Evolutionary conservation across 1,140 invertebrate species (phyloP), one percentile per base, ranked within the genome.

Genomic region (Grapholita molesta): DNA sequence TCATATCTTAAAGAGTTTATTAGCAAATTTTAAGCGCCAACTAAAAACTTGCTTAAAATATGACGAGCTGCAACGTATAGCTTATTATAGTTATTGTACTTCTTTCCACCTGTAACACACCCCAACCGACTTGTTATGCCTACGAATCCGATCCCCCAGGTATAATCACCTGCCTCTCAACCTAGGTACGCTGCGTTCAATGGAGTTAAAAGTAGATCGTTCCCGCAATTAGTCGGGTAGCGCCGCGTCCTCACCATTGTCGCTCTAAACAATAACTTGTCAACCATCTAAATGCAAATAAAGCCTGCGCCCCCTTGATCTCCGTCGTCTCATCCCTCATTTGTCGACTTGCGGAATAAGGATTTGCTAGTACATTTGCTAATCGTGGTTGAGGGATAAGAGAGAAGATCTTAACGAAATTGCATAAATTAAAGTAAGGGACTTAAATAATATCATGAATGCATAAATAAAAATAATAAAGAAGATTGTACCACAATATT

Each of bases 241-340:
- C 69, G 68, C 69, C 71, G 67, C 65, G 23, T 32, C 30, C 71
- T 72, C 57, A 35, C 70, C 70, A 73, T 79, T 78, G 73, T 76
- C 71, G 48, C 74, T 66, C 74, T 74, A 70, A 70, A 84, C 80
- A 82, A 85, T 86, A 83, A 86, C 82, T 88, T 83, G 83, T 84
- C 80, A 74, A 70, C 73, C 78, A 84, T 86, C 80, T 87, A 89
- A 88, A 89, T 89, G 86, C 83, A 87, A 89, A 88, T 89, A 84
- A 64, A 76, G 76, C 77, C 66, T 72, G 70, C 72, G 61, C 71
- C 82, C n/a, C 75, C 84, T 85, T 83, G 79, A 84, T 86, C 82
- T 85, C 66, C 71, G 80, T 80, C 67, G 72, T 76, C 77, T 75
- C 72, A 75, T 78, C 79, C 82, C 81, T 85, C 83, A 84, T 88